These are phyloP conservation scores for Zapornia atra DNA, from an alignment of 2,113 vertebrate species.

Conservation along the genomic window DNA sequence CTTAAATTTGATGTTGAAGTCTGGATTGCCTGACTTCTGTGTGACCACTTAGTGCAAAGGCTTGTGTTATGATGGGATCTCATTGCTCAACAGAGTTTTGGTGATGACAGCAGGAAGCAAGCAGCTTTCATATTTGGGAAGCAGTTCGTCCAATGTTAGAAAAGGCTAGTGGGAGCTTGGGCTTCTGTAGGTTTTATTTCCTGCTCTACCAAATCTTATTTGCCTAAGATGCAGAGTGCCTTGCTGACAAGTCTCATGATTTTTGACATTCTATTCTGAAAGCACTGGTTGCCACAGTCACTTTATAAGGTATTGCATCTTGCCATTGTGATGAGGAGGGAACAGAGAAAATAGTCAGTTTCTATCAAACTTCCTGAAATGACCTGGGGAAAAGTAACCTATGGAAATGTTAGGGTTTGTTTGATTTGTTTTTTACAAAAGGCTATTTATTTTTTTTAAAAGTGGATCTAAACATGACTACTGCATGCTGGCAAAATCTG, in stretches of 20 bases:
- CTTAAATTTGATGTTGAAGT: background rate
- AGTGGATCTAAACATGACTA: background rate
- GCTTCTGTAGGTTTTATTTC: background rate
- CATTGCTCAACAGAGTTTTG: background rate
- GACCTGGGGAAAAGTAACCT: background rate
- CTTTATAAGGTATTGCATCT: background rate
- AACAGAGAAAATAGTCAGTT: background rate
- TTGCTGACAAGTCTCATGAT: background rate
- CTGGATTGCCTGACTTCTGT: background rate
- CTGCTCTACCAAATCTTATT: background rate
- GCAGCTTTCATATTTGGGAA: background rate
- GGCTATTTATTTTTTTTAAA: background rate
- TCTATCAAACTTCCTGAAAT: background rate
- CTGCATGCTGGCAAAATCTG: background rate
- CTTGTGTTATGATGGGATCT: background rate
- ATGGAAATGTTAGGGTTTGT: background rate
- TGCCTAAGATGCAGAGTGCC: background rate
- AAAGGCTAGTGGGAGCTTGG: background rate
- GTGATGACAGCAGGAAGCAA: background rate
- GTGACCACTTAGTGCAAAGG: background rate
- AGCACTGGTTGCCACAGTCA: rapidly evolving
- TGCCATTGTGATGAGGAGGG: background rate
- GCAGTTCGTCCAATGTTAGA: background rate
- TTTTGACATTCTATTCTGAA: background rate
- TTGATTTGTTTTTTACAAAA: background rate